Evolutionary conservation across 2,113 vertebrate species (phyloP).

Genomic region (Aegypius monachus): DNA sequence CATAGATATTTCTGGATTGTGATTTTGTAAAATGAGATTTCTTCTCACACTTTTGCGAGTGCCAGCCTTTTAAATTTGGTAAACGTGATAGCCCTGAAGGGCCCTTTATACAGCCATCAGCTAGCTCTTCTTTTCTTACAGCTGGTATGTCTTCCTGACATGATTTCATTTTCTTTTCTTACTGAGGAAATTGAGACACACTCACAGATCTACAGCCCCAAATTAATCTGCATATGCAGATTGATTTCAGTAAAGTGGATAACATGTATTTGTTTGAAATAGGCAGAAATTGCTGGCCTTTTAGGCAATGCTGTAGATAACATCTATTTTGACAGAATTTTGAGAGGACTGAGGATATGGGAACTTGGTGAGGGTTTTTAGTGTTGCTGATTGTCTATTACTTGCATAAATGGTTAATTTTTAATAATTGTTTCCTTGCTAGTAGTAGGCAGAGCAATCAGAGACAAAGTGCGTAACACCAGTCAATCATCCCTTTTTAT

Average conservation of each 20-base stretch:
- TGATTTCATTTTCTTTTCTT: constrained; percentile 6
- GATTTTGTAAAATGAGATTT: background rate
- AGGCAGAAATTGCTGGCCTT: background rate
- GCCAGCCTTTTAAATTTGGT: background rate
- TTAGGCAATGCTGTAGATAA: background rate
- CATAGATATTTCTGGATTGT: background rate
- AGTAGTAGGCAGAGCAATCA: background rate
- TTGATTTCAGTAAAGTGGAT: constrained; percentile 13
- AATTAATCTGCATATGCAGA: constrained; percentile 23
- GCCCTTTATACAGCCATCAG: background rate
- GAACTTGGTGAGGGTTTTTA: background rate
- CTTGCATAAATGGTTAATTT: background rate
- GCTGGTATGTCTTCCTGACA: background rate
- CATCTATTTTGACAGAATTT: background rate
- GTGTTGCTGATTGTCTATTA: background rate
- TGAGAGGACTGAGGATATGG: background rate
- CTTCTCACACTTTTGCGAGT: background rate
- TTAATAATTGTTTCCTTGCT: background rate
- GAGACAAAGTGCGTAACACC: background rate
- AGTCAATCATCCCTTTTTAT: background rate
- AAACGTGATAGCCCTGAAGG: background rate
- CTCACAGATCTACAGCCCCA: background rate
- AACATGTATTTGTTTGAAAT: background rate
- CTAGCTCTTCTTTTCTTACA: background rate
- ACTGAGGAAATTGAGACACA: background rate